phyloP scores from a whole-genome alignment of 2,113 vertebrate species.

The Hydrochoerus hydrochaeris region DNA sequence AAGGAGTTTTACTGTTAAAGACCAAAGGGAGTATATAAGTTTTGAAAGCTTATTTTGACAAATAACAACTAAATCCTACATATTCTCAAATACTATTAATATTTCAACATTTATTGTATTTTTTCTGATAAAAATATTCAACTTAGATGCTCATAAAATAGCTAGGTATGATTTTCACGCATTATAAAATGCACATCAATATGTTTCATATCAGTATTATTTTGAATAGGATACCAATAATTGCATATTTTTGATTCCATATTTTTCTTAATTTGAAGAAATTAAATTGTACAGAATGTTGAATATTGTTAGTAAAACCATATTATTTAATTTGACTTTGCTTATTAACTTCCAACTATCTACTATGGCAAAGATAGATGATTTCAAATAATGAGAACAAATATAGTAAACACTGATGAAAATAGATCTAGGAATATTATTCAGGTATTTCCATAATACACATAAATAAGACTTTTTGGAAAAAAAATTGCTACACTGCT shows the following conservation, averaged over 20 bases:
- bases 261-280: conserved; percentile 29
- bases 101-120: neutral
- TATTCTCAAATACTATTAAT: neutral
- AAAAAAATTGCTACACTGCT: neutral
- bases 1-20: neutral
- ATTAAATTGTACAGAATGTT: neutral
- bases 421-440: neutral
- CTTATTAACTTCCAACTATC: neutral
- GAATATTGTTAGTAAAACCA: neutral
- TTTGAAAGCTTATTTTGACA: neutral
- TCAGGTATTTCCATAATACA: neutral
- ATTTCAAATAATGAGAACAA: conserved; percentile 29
- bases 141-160: neutral
- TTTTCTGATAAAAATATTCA: conserved; percentile 6
- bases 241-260: neutral
- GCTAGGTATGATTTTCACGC: neutral
- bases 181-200: neutral
- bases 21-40: neutral
- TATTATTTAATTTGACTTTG: neutral
- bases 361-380: conserved; percentile 36
- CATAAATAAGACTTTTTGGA: neutral
- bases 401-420: conserved; percentile 44
- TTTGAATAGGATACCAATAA: neutral
- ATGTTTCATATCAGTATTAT: neutral
- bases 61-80: neutral